phyloP scores from a whole-genome alignment of 2,888 invertebrate genomes.

The Tipula confusa region DNA sequence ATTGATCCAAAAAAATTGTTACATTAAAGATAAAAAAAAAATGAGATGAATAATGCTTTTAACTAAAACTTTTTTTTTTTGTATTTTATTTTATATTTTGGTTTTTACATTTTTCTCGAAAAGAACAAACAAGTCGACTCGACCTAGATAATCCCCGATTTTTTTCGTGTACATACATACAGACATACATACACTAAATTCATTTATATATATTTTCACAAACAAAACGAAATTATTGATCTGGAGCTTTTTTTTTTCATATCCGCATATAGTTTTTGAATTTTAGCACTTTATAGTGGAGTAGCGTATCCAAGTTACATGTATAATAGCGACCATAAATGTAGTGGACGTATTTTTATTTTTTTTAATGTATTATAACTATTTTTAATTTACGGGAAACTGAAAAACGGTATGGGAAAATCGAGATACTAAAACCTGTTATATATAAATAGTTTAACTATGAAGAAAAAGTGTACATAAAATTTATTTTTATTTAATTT shows the following conservation, averaged over 20 bases:
- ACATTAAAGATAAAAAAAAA: not conserved
- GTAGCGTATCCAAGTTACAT: no score
- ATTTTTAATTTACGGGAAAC: not conserved
- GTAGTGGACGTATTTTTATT: conserved; percentile 3
- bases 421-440: not conserved
- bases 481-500: not conserved
- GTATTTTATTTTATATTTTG: not conserved
- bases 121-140: not conserved
- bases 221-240: conserved; percentile 3
- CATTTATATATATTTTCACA: not conserved
- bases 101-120: conserved; percentile 12
- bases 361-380: not conserved
- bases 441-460: not conserved
- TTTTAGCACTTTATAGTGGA: not conserved
- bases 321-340: not conserved
- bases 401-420: not conserved
- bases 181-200: not conserved
- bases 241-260: not conserved
- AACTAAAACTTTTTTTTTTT: not conserved
- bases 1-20: not conserved
- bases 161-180: not conserved
- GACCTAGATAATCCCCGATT: conserved; percentile 25
- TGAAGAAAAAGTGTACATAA: not conserved
- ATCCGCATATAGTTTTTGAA: not conserved
- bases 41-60: not conserved